Evolutionary conservation across 2,797 vertebrate genomes (phyloP).

Genomic region (Manis crassicaudata): DNA sequence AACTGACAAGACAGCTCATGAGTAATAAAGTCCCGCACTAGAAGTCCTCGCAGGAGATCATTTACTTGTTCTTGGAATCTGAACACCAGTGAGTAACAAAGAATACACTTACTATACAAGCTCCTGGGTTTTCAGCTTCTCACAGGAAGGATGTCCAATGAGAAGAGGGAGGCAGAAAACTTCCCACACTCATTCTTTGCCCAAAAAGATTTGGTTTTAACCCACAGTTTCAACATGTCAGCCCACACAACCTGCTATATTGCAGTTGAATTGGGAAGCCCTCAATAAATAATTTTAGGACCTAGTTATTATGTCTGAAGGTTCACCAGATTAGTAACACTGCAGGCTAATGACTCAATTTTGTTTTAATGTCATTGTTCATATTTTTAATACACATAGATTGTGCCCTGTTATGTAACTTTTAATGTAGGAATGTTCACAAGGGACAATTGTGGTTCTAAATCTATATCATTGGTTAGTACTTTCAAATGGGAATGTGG

Average conservation of each 20-base stretch:
- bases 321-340: slow-evolving; percentile 60
- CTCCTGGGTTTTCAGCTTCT: neutral
- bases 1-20: slow-evolving; percentile 24
- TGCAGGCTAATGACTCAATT: slow-evolving; percentile 59
- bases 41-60: neutral
- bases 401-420: slow-evolving; percentile 30
- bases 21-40: slow-evolving; percentile 53
- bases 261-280: slow-evolving; percentile 17
- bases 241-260: slow-evolving; percentile 17
- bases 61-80: slow-evolving; percentile 27
- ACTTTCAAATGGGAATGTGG: slow-evolving; percentile 58
- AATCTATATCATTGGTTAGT: slow-evolving; percentile 33
- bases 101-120: neutral
- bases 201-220: slow-evolving; percentile 34
- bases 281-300: slow-evolving; percentile 46
- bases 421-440: neutral
- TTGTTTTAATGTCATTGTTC: slow-evolving; percentile 58
- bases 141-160: neutral
- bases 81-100: neutral
- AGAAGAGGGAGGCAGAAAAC: neutral
- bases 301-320: slow-evolving; percentile 68
- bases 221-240: neutral
- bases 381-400: slow-evolving; percentile 28
- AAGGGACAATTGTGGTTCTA: slow-evolving; percentile 20
- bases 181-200: slow-evolving; percentile 1